Conservation (phyloP, 2,888 invertebrate species). For the Chesias legatella region DNA sequence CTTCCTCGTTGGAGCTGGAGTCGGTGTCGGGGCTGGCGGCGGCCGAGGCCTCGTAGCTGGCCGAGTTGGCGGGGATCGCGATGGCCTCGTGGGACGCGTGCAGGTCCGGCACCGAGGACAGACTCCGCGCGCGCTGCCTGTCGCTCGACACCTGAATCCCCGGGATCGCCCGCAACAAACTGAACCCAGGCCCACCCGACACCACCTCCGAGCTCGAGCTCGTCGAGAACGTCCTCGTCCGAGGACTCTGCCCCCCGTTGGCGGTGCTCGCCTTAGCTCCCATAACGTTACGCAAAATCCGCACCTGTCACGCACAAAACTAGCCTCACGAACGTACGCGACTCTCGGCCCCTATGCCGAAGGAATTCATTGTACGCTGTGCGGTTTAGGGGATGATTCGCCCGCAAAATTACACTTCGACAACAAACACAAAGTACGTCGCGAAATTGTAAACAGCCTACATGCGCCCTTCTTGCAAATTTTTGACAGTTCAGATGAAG, state of each 20-base stretch:
- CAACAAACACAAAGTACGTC: conserved; percentile 60
- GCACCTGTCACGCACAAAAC: conserved; percentile 58
- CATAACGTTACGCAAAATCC: conserved; percentile 82
- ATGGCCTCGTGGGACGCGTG: conserved; percentile 81
- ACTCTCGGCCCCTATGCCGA: conserved; percentile 64
- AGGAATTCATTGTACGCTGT: conserved; percentile 74
- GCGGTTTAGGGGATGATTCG: conserved; percentile 38
- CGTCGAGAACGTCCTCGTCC: conserved; percentile 88
- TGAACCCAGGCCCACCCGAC: conserved; percentile 82
- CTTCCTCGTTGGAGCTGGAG: conserved; percentile 85
- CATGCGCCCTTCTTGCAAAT: conserved; percentile 74
- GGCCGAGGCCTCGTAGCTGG: conserved; percentile 82
- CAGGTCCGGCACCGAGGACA: conserved; percentile 91
- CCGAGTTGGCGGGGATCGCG: conserved; percentile 82
- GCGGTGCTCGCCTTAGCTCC: conserved; percentile 93
- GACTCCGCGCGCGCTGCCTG: conserved; percentile 89
- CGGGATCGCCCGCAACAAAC: conserved; percentile 85
- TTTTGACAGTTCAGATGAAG: conserved; percentile 64
- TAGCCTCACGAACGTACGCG: conserved; percentile 69
- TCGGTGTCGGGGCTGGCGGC: conserved; percentile 85
- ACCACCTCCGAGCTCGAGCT: conserved; percentile 85
- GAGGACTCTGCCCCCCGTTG: conserved; percentile 87
- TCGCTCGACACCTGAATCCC: conserved; percentile 88
- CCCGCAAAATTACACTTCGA: conserved; percentile 51
- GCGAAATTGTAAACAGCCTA: conserved; percentile 76